Evolutionary conservation across 2,113 vertebrate species (phyloP).

Genomic region (Paramisgurnus dabryanus): DNA sequence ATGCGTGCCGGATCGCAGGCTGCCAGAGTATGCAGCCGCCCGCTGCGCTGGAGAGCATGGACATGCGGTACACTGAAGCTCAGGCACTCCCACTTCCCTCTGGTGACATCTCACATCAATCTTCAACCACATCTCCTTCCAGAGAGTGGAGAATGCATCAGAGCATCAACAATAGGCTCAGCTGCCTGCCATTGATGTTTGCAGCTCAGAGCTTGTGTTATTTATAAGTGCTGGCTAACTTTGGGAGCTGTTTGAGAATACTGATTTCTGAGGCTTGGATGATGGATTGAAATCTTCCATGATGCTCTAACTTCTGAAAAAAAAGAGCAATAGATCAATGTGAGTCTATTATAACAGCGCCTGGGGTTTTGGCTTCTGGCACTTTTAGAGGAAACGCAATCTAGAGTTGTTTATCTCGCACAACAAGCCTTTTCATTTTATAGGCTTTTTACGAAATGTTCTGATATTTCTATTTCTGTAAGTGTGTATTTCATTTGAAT

Average conservation of each 20-base stretch:
- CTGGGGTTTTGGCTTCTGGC: constrained; percentile 24
- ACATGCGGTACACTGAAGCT: constrained; percentile 73
- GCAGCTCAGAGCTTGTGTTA: constrained; percentile 33
- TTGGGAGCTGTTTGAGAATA: constrained; percentile 37
- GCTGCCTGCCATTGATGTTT: constrained; percentile 39
- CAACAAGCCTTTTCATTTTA: constrained; percentile 20
- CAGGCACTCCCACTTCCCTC: constrained; percentile 77
- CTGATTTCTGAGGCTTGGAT: constrained; percentile 21
- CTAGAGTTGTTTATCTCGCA: constrained; percentile 43
- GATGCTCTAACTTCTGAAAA: constrained; percentile 39
- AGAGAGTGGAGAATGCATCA: constrained; percentile 57
- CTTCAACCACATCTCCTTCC: constrained; percentile 73
- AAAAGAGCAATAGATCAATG: constrained; percentile 35
- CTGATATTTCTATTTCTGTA: constrained; percentile 7
- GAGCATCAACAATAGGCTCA: constrained; percentile 36
- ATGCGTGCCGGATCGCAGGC: constrained; percentile 71
- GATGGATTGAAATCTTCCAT: constrained; percentile 39
- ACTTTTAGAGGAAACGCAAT: constrained; percentile 47
- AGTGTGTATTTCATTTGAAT: constrained; percentile 56
- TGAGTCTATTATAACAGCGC: constrained; percentile 27
- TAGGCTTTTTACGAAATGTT: constrained; percentile 7
- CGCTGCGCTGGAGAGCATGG: constrained; percentile 74
- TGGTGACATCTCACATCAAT: constrained; percentile 81
- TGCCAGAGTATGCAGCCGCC: constrained; percentile 77
- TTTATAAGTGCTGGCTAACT: constrained; percentile 46